Conservation (phyloP, 2,113 vertebrate species). For the Sciurus niger region DNA sequence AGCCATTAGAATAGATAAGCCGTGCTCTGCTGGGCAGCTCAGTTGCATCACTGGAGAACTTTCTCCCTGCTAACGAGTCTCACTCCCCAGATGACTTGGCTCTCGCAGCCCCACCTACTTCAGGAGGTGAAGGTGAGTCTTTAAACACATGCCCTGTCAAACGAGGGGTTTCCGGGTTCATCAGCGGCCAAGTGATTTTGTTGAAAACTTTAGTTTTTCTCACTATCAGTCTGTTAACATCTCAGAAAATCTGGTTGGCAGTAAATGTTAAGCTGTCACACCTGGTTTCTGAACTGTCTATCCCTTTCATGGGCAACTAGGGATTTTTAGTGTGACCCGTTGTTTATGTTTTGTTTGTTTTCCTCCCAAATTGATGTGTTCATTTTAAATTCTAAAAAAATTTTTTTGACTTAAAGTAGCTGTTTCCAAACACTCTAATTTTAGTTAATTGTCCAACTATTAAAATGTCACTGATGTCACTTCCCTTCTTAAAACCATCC, state of each 20-base stretch:
- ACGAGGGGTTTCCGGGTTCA: background rate
- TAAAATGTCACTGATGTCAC: background rate
- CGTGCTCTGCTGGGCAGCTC: too few species aligned
- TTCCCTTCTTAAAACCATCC: too few species aligned
- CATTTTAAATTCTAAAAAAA: background rate
- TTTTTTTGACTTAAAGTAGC: background rate
- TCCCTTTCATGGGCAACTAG: background rate
- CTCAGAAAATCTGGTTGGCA: background rate
- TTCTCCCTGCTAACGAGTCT: too few species aligned
- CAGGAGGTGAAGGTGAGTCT: background rate
- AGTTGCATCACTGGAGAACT: too few species aligned
- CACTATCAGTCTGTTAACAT: background rate
- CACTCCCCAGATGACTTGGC: too few species aligned
- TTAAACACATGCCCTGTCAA: background rate
- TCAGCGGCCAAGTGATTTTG: background rate
- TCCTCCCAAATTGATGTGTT: background rate
- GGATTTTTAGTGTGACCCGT: background rate
- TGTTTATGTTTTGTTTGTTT: background rate
- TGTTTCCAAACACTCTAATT: background rate
- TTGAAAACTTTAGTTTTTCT: background rate
- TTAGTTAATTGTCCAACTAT: background rate
- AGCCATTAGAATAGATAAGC: too few species aligned
- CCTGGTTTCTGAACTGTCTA: background rate
- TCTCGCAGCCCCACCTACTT: too few species aligned
- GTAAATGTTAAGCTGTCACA: conserved; percentile 22